A percentile compares a stretch with the other conserved stretches of the same genome.
Evolutionary conservation across 1,140 invertebrate species (phyloP).

Genomic region (Drosophila baimaii): DNA sequence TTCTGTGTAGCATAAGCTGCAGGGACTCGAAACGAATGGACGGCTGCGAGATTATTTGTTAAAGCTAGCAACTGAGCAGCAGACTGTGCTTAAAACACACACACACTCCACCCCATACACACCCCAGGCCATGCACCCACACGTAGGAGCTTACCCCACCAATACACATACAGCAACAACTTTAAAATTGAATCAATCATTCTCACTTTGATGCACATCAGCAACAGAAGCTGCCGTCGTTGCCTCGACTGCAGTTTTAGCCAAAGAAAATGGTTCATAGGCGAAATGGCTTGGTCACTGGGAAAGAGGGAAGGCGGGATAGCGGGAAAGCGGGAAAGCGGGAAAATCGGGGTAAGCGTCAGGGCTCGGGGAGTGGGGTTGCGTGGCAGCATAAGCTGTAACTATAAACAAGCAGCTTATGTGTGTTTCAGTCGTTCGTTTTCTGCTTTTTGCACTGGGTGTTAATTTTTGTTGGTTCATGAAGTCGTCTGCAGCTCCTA

Average conservation of each 20-base stretch:
- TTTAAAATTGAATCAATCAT: slow-evolving; percentile 84
- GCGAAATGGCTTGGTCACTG: slow-evolving; percentile 49
- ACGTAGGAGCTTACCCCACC: slow-evolving; percentile 30
- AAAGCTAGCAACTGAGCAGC: slow-evolving; percentile 59
- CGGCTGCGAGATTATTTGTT: slow-evolving; percentile 74
- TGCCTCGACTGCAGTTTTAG: slow-evolving; percentile 74
- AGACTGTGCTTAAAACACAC: slow-evolving; percentile 60
- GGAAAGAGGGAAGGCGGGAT: background rate
- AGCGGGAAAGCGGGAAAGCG: background rate
- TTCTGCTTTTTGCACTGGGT: slow-evolving; percentile 76
- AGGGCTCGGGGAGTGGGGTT: slow-evolving; percentile 12
- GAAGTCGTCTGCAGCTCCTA: slow-evolving; percentile 57
- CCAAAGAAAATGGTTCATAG: slow-evolving; percentile 68
- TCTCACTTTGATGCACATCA: slow-evolving; percentile 84
- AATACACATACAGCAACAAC: slow-evolving; percentile 62
- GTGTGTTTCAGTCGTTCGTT: slow-evolving; percentile 75
- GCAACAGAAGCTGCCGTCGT: slow-evolving; percentile 76
- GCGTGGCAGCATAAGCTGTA: slow-evolving; percentile 79
- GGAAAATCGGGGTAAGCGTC: background rate
- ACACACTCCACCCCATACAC: slow-evolving; percentile 25
- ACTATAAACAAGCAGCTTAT: slow-evolving; percentile 83
- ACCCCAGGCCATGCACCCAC: slow-evolving; percentile 6
- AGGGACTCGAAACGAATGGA: slow-evolving; percentile 63
- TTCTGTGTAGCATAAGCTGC: slow-evolving; percentile 20
- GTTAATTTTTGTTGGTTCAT: slow-evolving; percentile 82